Evolutionary conservation across 2,797 vertebrate genomes (phyloP), one percentile per base, ranked within the genome.

Genomic region (Halcyon leucocephala): DNA sequence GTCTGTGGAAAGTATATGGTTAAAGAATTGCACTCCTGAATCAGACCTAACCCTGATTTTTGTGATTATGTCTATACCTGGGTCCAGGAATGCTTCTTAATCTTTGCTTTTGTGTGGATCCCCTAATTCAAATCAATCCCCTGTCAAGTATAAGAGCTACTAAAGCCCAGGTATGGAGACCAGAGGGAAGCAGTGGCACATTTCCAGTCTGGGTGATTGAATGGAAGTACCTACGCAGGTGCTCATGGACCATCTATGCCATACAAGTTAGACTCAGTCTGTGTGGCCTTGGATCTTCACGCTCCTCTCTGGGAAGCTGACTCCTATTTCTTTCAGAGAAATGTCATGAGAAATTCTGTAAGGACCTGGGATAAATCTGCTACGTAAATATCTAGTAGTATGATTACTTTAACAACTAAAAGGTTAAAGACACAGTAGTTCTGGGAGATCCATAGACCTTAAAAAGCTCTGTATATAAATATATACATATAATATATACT

Each of bases 231-330:
- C 10, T 37, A 7, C 6, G 22, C 21, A n/a, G 35, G 31, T 48
- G 44, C 9, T n/a, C 39, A 26, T 0, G 0, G 9, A 86, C 26
- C 10, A 52, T 3, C 28, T 37, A 24, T 19, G 28, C 3, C 44
- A 48, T 4, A 5, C 2, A 72, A 52, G 42, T 29, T 44, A 60
- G 26, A 33, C 51, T 57, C 13, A 55, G 17, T 2, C 57, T 44
- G 19, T 14, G 25, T 48, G 60, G 26, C 52, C 28, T 51, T 3
- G 4, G 15, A 67, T 64, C 41, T 61, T 60, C 28, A 26, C 16
- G 51, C 5, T 52, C 33, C 57, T 58, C 37, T 86, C 19, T 48
- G 65, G 58, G 57, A 70, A 80, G 19, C 51, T 42, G 55, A 46
- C n/a, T 71, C 11, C 14, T 54, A 3, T 24, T 66, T 77, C 31